These are phyloP conservation scores for Camponotus pennsylvanicus DNA, from an alignment of 1,140 invertebrate genomes.

Conservation along the genomic window DNA sequence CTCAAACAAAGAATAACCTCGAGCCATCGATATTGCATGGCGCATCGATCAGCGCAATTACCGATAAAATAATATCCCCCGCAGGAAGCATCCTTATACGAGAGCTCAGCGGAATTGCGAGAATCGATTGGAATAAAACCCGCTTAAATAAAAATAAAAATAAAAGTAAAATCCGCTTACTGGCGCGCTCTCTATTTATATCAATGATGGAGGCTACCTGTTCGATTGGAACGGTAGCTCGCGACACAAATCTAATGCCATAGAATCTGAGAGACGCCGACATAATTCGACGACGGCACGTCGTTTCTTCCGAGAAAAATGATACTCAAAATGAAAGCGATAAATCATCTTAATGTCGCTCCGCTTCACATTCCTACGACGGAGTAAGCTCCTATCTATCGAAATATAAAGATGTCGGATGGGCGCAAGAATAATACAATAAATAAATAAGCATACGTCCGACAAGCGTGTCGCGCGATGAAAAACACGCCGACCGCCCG, in stretches of 20 bases:
- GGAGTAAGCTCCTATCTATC: neutral
- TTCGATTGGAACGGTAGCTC: constrained; percentile 28
- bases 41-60: constrained; percentile 32
- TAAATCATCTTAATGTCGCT: constrained; percentile 46
- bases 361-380: neutral
- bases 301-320: constrained; percentile 22
- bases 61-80: constrained; percentile 8
- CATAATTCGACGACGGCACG: constrained; percentile 21
- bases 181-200: constrained; percentile 44
- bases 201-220: constrained; percentile 46
- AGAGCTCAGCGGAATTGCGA: neutral
- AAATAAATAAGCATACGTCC: constrained; percentile 46
- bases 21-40: constrained; percentile 32
- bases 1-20: constrained; percentile 16
- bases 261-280: neutral
- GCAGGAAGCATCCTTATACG: neutral
- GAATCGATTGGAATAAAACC: constrained; percentile 31
- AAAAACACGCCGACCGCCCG: constrained; percentile 14
- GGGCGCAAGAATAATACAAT: constrained; percentile 11
- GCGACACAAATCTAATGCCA: constrained; percentile 7
- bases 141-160: constrained; percentile 31
- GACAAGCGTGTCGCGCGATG: constrained; percentile 6
- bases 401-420: constrained; percentile 30
- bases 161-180: constrained; percentile 17
- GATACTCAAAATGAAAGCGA: constrained; percentile 7